Base-by-base conservation (phyloP, 2,888 invertebrate genomes). In the Tanaodytes sp. region DNA sequence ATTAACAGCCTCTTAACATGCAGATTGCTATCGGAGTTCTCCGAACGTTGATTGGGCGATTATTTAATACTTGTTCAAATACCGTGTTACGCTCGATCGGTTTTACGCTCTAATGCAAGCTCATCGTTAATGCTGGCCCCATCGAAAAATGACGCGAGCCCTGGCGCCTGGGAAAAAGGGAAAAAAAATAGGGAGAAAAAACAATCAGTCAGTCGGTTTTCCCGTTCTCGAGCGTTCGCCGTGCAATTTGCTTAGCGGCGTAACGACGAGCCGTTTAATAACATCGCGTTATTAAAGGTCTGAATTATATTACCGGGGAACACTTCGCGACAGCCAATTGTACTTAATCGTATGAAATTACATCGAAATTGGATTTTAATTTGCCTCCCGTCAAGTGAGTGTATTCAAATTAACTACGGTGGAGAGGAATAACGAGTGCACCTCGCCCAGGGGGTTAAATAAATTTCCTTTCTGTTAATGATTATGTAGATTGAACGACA, bases 351-450 rank as follows among this genome's bases (percentile, higher is more conserved):
- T 79, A 81, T 79, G 79, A 79, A 83, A 84, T 84, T 83, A 83
- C 81, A 77, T 75, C 77, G 79, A 82, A 83, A 84, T 84, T 84
- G 83, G 82, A 84, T 84, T 84, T 82, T 84, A 83, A 84, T 84
- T 83, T 81, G 81, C 76, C 82, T 72, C 74, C 77, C 75, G 74
- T 76, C 74, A 77, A 79, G 76, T 70, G 78, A 82, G 81, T 81
- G 77, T 82, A 83, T 84, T 84, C 77, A 83, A 83, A 83, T 84
- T 81, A 82, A 80, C 76, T 75, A n/a, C 64, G 75, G 73, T 74
- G 76, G 49, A 43, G 76, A 59, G 74, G 79, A 78, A 79, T 79
- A 82, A 80, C 79, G 79, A 80, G 77, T 76, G 45, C 74, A 30
- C 73, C 72, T 74, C 69, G 73, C 63, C 74, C 77, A 73, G 75